Percentiles rank a stretch among this genome's conserved stretches.
Conservation (phyloP, 1,140 invertebrate genomes). For the Anthonomus grandis region DNA sequence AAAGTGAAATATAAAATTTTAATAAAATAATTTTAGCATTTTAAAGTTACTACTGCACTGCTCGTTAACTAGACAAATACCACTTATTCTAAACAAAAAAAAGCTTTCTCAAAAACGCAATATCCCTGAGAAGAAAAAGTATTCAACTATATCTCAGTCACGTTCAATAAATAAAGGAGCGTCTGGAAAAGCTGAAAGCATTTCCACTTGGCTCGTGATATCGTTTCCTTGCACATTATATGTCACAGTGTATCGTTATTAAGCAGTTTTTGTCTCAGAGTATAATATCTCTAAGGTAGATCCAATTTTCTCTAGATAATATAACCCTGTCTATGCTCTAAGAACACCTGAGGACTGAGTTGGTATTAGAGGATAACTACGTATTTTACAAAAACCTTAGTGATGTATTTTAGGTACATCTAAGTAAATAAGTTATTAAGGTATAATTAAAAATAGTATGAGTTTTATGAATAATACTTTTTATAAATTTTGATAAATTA, state of each 20-base stretch:
- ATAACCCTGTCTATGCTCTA: neutral
- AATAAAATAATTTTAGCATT: too few species aligned
- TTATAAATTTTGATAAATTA: neutral
- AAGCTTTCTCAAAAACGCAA: too few species aligned
- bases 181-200: slow-evolving; percentile 4
- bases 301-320: slow-evolving; percentile 6
- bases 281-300: slow-evolving; percentile 8
- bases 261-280: slow-evolving; percentile 4
- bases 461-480: neutral
- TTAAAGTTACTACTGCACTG: too few species aligned
- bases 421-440: neutral
- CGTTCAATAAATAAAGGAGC: slow-evolving; percentile 1
- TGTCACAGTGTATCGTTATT: slow-evolving; percentile 11
- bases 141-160: neutral
- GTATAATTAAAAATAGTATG: neutral
- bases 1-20: too few species aligned
- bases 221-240: slow-evolving; percentile 7
- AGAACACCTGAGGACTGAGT: slow-evolving; percentile 6
- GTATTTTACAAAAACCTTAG: neutral
- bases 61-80: too few species aligned
- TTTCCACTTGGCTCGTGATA: slow-evolving; percentile 2
- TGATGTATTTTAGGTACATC: neutral
- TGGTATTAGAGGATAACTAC: neutral
- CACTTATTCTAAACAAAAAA: too few species aligned
- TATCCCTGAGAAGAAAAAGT: too few species aligned